Conservation (phyloP, 2,113 vertebrate genomes). For the Noturus placidus region DNA sequence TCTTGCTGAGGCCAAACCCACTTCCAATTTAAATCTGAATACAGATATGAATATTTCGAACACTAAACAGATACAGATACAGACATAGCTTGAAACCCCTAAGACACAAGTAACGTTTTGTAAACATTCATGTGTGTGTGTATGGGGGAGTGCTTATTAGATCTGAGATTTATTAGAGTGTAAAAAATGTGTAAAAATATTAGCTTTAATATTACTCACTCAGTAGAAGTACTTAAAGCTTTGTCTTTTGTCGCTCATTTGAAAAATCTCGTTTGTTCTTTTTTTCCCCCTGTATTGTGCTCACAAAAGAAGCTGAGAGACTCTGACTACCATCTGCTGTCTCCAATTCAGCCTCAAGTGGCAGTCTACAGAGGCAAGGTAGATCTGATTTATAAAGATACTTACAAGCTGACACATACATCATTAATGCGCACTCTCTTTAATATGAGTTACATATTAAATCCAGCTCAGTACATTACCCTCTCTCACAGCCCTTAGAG, state of each 20-base stretch:
- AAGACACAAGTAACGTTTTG: neutral
- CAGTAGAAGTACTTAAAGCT: neutral
- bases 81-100: neutral
- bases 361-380: conserved; percentile 25
- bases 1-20: neutral
- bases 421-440: conserved; percentile 4
- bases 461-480: neutral
- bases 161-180: neutral
- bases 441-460: neutral
- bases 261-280: neutral
- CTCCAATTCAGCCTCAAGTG: conserved; percentile 31
- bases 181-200: neutral
- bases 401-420: neutral
- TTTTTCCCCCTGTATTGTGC: neutral
- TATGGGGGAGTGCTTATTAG: neutral
- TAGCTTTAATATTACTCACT: neutral
- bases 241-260: neutral
- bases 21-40: neutral
- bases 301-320: conserved; percentile 13
- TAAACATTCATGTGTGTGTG: neutral
- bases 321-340: conserved; percentile 35
- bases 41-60: neutral
- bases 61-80: neutral
- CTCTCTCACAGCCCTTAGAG: neutral
- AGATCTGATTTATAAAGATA: conserved; percentile 32